phyloP scores from a whole-genome alignment of 1,140 invertebrate species.

The Drosophila ficusphila region DNA sequence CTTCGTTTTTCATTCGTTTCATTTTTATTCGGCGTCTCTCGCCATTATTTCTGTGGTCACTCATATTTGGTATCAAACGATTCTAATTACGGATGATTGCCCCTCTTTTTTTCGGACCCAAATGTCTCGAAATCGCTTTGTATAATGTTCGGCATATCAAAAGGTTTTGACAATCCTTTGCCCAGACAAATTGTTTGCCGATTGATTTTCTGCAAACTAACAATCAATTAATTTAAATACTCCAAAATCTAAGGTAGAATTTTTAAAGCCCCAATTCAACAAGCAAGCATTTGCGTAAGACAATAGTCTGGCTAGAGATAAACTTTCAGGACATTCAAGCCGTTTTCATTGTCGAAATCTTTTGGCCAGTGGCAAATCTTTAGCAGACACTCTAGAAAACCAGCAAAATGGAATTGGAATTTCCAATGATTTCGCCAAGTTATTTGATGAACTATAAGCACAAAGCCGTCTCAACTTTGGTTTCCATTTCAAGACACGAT shows the following conservation, averaged over 20 bases:
- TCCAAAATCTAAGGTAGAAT: too few species aligned
- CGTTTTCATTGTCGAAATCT: background rate
- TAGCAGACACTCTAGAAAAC: background rate
- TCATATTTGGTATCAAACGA: conserved; percentile 34
- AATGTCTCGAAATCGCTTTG: background rate
- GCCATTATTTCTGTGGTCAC: conserved; percentile 19
- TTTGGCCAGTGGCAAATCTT: background rate
- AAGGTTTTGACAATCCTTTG: too few species aligned
- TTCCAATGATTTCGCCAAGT: conserved; percentile 12
- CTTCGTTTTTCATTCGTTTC: conserved; percentile 29
- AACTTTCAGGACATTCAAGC: background rate
- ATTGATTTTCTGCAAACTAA: background rate
- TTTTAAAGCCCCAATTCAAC: too few species aligned
- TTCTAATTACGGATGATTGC: conserved; percentile 33
- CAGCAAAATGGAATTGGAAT: conserved; percentile 11
- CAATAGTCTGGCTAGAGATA: background rate
- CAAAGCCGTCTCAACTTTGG: conserved; percentile 24
- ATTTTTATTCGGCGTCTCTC: background rate
- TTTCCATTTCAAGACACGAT: conserved; percentile 11
- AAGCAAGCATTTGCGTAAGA: background rate
- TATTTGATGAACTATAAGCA: conserved; percentile 40
- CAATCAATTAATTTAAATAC: too few species aligned
- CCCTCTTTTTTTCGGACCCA: background rate
- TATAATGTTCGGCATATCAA: background rate
- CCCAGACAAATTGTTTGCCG: background rate